Evolutionary conservation across 2,888 invertebrate genomes (phyloP).

Genomic region (Sepioteuthis lessoniana): DNA sequence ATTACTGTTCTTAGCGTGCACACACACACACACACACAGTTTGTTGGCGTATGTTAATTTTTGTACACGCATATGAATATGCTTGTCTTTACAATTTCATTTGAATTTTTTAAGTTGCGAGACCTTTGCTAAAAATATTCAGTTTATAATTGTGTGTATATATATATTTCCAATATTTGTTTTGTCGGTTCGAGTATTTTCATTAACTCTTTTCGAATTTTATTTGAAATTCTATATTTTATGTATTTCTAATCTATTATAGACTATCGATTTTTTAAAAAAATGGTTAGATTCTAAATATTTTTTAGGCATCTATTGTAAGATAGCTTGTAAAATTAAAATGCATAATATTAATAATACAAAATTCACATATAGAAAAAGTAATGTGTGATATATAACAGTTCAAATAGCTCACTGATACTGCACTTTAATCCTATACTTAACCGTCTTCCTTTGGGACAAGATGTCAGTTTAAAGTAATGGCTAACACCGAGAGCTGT

Average conservation of each 20-base stretch:
- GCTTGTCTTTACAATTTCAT: background rate
- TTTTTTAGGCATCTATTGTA: background rate
- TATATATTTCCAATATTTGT: too few species aligned
- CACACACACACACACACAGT: background rate
- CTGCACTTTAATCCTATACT: too few species aligned
- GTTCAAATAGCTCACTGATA: too few species aligned
- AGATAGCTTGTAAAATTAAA: background rate
- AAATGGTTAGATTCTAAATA: background rate
- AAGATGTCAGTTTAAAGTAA: too few species aligned
- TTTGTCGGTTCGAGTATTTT: background rate
- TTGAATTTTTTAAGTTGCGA: background rate
- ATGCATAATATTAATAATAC: too few species aligned
- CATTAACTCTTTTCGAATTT: background rate
- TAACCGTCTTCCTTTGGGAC: too few species aligned
- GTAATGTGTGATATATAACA: too few species aligned
- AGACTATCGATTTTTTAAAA: background rate
- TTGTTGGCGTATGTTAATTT: background rate
- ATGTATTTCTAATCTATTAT: background rate
- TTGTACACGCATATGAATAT: background rate
- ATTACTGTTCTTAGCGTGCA: too few species aligned
- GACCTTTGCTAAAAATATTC: background rate
- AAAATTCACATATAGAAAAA: too few species aligned
- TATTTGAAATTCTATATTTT: background rate
- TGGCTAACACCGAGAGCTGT: too few species aligned
- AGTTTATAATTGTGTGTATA: too few species aligned